A percentile compares a stretch with the other conserved stretches of the same genome.
These are phyloP conservation scores for Pheosia tremula DNA, from an alignment of 2,888 invertebrate species.

Conservation along the genomic window DNA sequence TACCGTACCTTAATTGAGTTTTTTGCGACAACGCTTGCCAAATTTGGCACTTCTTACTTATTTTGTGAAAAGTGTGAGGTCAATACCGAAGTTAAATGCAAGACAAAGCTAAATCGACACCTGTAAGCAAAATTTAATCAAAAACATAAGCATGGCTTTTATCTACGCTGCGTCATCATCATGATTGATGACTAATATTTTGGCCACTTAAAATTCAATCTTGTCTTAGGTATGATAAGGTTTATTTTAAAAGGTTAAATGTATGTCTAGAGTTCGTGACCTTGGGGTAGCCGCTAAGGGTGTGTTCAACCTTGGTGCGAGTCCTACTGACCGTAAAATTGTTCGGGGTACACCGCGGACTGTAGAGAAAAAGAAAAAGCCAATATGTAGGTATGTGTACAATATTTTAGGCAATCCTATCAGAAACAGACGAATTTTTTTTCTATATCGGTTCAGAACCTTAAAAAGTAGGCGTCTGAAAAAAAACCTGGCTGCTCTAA, in stretches of 20 bases:
- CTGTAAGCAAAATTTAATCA: slow-evolving; percentile 22
- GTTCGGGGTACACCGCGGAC: neutral
- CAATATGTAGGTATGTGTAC: neutral
- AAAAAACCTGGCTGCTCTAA: too few species aligned
- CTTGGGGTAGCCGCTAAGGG: slow-evolving; percentile 35
- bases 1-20: too few species aligned
- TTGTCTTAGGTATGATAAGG: slow-evolving; percentile 8
- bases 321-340: slow-evolving; percentile 44
- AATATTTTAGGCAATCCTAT: neutral
- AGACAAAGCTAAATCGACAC: slow-evolving; percentile 13
- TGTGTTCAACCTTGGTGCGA: slow-evolving; percentile 34
- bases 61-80: too few species aligned
- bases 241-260: slow-evolving; percentile 15
- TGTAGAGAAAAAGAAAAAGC: neutral
- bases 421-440: too few species aligned
- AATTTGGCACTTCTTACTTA: neutral
- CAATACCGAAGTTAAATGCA: neutral
- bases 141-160: slow-evolving; percentile 24
- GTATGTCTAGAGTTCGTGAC: slow-evolving; percentile 8
- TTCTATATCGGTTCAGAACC: too few species aligned
- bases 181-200: slow-evolving; percentile 30
- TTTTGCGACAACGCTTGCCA: too few species aligned
- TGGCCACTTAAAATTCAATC: slow-evolving; percentile 11
- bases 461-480: too few species aligned
- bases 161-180: slow-evolving; percentile 23